These are phyloP conservation scores for Myotis findleyi DNA, from an alignment of 2,797 vertebrate genomes.

Conservation along the genomic window DNA sequence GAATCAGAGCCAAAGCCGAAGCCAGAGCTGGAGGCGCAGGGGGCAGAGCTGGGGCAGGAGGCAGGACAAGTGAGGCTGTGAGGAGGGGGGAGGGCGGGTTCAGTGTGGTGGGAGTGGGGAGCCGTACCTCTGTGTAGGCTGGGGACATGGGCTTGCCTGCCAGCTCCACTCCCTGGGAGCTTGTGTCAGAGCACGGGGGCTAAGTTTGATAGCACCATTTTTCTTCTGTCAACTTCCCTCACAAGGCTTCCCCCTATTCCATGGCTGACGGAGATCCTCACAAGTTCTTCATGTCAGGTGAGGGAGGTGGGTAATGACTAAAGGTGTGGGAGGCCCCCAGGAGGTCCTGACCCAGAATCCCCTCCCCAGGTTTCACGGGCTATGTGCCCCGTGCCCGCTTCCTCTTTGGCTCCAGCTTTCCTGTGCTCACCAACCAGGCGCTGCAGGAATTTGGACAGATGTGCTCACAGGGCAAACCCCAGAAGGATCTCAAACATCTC, in stretches of 20 bases:
- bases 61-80: neutral
- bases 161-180: neutral
- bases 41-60: neutral
- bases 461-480: neutral
- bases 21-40: conserved; percentile 73
- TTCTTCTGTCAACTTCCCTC: conserved; percentile 8
- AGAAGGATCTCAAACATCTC: conserved; percentile 19
- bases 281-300: conserved; percentile 92
- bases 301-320: neutral
- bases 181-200: neutral
- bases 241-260: conserved; percentile 84
- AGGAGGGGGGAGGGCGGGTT: neutral
- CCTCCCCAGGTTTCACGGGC: conserved; percentile 87
- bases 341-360: neutral
- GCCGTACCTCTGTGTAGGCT: neutral
- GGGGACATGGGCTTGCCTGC: neutral
- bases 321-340: neutral
- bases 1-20: neutral
- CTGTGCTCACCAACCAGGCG: conserved; percentile 85
- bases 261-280: conserved; percentile 89
- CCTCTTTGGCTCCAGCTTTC: conserved; percentile 86
- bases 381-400: conserved; percentile 87
- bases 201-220: neutral
- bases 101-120: neutral
- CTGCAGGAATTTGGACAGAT: conserved; percentile 87